Conservation (phyloP, 1,140 invertebrate species). For the Trichonephila clavata region DNA sequence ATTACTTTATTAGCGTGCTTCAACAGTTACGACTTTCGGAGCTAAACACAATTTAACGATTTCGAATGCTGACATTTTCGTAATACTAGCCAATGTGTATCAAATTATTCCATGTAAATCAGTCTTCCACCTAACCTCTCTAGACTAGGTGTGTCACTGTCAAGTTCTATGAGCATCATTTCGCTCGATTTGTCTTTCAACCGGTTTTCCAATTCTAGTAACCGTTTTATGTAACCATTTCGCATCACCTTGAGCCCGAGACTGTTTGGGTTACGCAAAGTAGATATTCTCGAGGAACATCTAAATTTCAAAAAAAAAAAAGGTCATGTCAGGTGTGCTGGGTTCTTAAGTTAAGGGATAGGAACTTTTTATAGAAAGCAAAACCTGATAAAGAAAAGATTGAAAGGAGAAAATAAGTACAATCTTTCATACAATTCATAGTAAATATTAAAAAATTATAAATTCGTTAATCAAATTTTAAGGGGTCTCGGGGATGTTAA, state of each 20-base stretch:
- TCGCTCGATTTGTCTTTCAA: constrained; percentile 34
- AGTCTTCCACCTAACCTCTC: not conserved
- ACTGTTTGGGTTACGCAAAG: not conserved
- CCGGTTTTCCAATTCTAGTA: not conserved
- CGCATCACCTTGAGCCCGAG: not conserved
- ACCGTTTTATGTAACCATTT: constrained; percentile 4
- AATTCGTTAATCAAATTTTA: no score
- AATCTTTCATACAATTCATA: no score
- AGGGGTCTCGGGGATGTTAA: no score
- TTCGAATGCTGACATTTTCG: not conserved
- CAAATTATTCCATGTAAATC: not conserved
- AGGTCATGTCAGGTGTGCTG: not conserved
- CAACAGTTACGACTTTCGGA: no score
- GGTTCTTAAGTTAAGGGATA: not conserved
- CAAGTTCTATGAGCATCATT: not conserved
- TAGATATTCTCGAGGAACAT: not conserved
- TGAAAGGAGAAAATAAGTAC: no score
- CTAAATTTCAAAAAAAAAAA: not conserved
- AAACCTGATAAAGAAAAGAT: no score
- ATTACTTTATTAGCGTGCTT: no score
- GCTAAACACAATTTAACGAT: no score
- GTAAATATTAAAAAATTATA: no score
- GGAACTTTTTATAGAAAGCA: no score
- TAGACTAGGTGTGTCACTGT: constrained; percentile 16
- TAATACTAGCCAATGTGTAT: not conserved